Evolutionary conservation across 2,113 vertebrate genomes (phyloP).

Genomic region (Zosterops hypoxanthus): DNA sequence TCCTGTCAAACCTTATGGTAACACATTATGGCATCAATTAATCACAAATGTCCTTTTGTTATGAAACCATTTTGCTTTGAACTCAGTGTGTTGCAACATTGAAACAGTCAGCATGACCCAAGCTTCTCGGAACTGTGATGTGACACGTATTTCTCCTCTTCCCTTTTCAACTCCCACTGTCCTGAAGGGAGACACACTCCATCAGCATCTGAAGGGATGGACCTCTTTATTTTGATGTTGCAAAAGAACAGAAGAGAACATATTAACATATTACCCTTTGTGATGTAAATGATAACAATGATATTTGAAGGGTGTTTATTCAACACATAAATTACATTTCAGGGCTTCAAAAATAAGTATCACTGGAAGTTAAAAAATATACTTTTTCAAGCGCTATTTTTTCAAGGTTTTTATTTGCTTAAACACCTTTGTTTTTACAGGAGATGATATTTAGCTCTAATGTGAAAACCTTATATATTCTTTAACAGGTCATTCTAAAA

Average conservation of each 20-base stretch:
- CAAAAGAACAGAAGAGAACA: conserved; percentile 13
- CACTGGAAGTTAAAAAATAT: conserved; percentile 50
- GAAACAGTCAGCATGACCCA: conserved; percentile 13
- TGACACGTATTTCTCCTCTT: background rate
- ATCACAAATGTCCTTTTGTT: background rate
- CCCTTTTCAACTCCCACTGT: background rate
- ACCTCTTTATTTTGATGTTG: background rate
- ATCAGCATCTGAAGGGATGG: background rate
- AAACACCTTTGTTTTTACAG: conserved; percentile 38
- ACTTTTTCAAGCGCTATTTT: background rate
- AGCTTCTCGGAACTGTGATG: background rate
- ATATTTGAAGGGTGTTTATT: conserved; percentile 30
- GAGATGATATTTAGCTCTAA: conserved; percentile 59
- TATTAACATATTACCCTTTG: background rate
- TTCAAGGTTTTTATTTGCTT: conserved; percentile 50
- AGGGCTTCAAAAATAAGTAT: conserved; percentile 60
- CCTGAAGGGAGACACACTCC: background rate
- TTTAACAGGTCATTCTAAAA: conserved; percentile 60
- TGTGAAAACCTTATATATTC: conserved; percentile 23
- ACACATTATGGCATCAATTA: background rate
- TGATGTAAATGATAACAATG: conserved; percentile 4
- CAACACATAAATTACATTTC: conserved; percentile 56
- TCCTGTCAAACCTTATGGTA: background rate
- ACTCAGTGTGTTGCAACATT: background rate
- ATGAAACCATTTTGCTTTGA: conserved; percentile 35